Evolutionary conservation across 2,797 vertebrate genomes (phyloP).

Genomic region (Xyrichtys novacula): DNA sequence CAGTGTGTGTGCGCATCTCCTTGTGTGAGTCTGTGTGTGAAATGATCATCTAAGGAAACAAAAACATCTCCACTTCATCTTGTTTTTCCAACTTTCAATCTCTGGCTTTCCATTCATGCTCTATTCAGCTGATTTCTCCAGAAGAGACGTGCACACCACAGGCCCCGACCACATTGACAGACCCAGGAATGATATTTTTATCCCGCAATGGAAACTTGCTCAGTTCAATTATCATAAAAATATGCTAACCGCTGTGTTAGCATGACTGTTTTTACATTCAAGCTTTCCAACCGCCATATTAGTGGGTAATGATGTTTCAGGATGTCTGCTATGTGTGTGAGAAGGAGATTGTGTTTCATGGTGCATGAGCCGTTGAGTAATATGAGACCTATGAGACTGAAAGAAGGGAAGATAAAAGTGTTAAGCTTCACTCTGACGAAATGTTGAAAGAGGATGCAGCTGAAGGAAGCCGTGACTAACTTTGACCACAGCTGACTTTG

Average conservation of each 20-base stretch:
- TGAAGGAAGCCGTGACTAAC: slow-evolving; percentile 45
- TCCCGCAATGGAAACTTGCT: slow-evolving; percentile 61
- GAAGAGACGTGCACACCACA: slow-evolving; percentile 3
- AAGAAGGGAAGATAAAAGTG: background rate
- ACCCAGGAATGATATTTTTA: slow-evolving; percentile 39
- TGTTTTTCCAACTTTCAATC: slow-evolving; percentile 34
- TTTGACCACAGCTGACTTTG: slow-evolving; percentile 50
- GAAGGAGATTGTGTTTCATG: slow-evolving; percentile 17
- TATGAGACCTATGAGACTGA: slow-evolving; percentile 4
- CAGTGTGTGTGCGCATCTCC: background rate
- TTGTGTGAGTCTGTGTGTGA: slow-evolving; percentile 1
- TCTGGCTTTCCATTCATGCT: slow-evolving; percentile 41
- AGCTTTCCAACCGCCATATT: slow-evolving; percentile 52
- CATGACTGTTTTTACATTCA: slow-evolving; percentile 15
- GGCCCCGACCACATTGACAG: slow-evolving; percentile 34
- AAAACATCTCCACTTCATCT: slow-evolving; percentile 15
- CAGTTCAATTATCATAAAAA: slow-evolving; percentile 34
- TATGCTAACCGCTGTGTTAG: slow-evolving; percentile 39
- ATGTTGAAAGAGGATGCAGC: slow-evolving; percentile 10
- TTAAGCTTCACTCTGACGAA: background rate
- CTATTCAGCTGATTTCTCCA: slow-evolving; percentile 51
- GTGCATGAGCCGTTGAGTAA: slow-evolving; percentile 13
- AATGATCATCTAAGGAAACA: slow-evolving; percentile 30
- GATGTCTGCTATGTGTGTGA: slow-evolving; percentile 17
- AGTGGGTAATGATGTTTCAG: slow-evolving; percentile 38